Evolutionary conservation across 2,797 vertebrate species (phyloP).

Genomic region (Sebastes cheni): DNA sequence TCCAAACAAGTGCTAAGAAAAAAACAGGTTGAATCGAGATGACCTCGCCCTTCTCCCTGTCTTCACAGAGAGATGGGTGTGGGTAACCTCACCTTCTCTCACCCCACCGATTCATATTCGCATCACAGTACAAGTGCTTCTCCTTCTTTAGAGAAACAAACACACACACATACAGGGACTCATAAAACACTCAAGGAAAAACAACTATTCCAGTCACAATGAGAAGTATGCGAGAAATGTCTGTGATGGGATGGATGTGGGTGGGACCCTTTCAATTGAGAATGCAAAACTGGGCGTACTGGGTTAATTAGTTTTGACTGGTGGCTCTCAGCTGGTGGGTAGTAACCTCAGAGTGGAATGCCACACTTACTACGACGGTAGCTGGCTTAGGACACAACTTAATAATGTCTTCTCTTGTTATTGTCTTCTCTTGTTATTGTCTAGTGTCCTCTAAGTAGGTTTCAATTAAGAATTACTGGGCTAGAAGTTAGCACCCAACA

Average conservation of each 20-base stretch:
- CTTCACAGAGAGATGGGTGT: not conserved
- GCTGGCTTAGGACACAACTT: not conserved
- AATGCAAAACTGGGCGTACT: conserved; percentile 48
- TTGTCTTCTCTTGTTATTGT: not conserved
- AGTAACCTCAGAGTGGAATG: conserved; percentile 1
- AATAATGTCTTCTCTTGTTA: not conserved
- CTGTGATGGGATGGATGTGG: conserved; percentile 58
- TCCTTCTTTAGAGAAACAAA: not conserved
- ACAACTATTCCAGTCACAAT: conserved; percentile 66
- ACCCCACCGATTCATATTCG: conserved; percentile 1
- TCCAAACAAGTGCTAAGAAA: conserved; percentile 10
- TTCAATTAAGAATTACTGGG: not conserved
- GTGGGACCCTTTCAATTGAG: conserved; percentile 33
- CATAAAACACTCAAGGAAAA: conserved; percentile 50
- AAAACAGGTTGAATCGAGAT: conserved; percentile 1
- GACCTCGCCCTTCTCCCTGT: not conserved
- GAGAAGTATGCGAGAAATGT: conserved; percentile 71
- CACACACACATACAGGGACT: conserved; percentile 4
- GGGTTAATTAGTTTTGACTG: conserved; percentile 44
- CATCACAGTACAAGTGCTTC: conserved; percentile 7
- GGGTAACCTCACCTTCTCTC: conserved; percentile 4
- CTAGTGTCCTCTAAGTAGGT: not conserved
- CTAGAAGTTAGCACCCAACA: not conserved
- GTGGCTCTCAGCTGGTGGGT: conserved; percentile 21
- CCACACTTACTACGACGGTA: not conserved